phyloP scores from a whole-genome alignment of 2,797 vertebrate genomes.

The Hozukius guyotensis region DNA sequence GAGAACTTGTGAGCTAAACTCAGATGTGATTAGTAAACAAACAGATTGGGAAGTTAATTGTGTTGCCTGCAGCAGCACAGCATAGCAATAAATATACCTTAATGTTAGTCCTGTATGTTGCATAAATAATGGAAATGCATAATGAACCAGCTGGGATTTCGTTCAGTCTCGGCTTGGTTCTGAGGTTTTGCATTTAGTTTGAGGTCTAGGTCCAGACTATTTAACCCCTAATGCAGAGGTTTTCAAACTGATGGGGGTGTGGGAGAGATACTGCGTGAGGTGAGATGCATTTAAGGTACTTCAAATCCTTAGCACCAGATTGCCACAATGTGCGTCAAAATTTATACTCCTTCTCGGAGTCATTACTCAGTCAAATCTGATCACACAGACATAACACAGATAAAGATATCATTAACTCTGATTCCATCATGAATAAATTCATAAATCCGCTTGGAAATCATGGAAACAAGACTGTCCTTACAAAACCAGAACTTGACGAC shows the following conservation, averaged over 20 bases:
- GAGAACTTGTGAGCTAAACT: background rate
- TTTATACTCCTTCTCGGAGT: background rate
- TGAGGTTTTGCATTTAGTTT: background rate
- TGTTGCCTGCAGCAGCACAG: background rate
- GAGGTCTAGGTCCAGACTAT: background rate
- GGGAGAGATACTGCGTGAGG: background rate
- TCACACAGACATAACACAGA: background rate
- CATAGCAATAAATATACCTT: constrained; percentile 1
- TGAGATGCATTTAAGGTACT: background rate
- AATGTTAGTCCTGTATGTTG: background rate
- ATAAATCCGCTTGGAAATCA: background rate
- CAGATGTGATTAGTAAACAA: background rate
- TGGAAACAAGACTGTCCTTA: background rate
- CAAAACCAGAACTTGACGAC: background rate
- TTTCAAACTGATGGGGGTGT: background rate
- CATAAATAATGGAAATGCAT: constrained; percentile 9
- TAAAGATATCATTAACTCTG: background rate
- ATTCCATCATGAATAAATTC: background rate
- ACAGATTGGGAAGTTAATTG: background rate
- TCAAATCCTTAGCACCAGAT: background rate
- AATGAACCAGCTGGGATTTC: background rate
- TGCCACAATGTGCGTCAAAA: background rate
- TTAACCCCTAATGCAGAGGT: background rate
- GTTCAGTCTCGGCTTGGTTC: background rate
- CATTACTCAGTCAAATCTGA: background rate